A percentile compares a stretch with the other conserved stretches of the same genome.
phyloP scores from a whole-genome alignment of 2,888 invertebrate species.

The Napeogenes sylphis region DNA sequence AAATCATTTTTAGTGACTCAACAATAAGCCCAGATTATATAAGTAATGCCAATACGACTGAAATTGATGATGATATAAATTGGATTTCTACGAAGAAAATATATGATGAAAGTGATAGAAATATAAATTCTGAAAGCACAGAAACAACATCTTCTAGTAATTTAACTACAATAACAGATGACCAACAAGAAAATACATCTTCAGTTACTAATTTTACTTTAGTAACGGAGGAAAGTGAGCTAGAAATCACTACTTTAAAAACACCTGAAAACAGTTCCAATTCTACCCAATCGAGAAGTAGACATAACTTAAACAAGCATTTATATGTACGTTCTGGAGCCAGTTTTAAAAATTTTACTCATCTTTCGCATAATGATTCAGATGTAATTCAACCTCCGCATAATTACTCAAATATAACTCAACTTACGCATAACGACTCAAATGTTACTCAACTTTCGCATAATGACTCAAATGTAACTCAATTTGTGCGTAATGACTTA shows the following conservation, averaged over 20 bases:
- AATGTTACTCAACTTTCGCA: too few relatives aligned
- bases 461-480: too few relatives aligned
- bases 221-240: neutral
- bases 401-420: too few relatives aligned
- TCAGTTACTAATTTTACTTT: neutral
- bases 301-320: too few relatives aligned
- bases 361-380: too few relatives aligned
- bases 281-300: too few relatives aligned
- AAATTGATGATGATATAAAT: conserved; percentile 1
- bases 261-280: neutral
- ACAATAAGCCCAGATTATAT: neutral
- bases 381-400: too few relatives aligned
- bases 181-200: neutral
- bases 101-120: conserved; percentile 7
- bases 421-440: too few relatives aligned
- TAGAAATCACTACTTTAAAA: neutral
- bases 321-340: too few relatives aligned
- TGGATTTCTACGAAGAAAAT: conserved; percentile 11
- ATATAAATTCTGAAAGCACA: neutral
- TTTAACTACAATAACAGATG: neutral
- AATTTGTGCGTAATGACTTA: too few relatives aligned
- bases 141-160: neutral
- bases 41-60: neutral
- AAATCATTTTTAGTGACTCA: conserved; percentile 11
- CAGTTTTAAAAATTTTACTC: too few relatives aligned